Evolutionary conservation across 2,113 vertebrate genomes (phyloP), one percentile per base, ranked within the genome.

Genomic region (Petromus typicus): DNA sequence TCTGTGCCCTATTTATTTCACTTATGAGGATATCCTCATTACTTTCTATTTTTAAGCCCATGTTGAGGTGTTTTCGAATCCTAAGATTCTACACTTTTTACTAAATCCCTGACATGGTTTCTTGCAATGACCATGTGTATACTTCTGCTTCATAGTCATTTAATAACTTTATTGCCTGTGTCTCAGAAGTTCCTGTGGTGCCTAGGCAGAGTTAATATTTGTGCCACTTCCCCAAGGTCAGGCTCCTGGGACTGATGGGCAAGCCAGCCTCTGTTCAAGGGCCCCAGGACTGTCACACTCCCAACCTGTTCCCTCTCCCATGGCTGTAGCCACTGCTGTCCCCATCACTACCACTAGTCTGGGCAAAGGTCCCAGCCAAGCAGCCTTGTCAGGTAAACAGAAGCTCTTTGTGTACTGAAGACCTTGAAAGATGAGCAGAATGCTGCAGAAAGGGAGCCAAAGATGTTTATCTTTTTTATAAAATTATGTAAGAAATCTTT

Each of bases 1-100:
- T n/a, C n/a, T n/a, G n/a, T n/a, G n/a, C n/a, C n/a, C n/a, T n/a
- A n/a, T n/a, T n/a, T n/a, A n/a, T n/a, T n/a, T n/a, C n/a, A n/a
- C n/a, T n/a, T n/a, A n/a, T n/a, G n/a, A n/a, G n/a, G n/a, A n/a
- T n/a, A n/a, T n/a, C n/a, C n/a, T n/a, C n/a, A n/a, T n/a, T n/a
- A 54, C 48, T 95, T 91, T 87, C 30, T 66, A 37, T 93, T 86
- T 91, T 93, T n/a, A 67, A 91, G 75, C 73, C 63, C 81, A n/a
- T 81, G 17, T n/a, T 84, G 73, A 95, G 90, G 40, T 40, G 27
- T 78, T 91, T 85, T 79, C 23, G 57, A 69, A 92, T 86, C 7
- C n/a, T 10, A 56, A 87, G 76, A 88, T 63, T 63, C 14, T 82
- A 69, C 93, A 79, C 27, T 80, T 63, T 90, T 93, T 61, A 61